Base-by-base conservation (phyloP, 2,797 vertebrate genomes). In the Sebastes iracundus region DNA sequence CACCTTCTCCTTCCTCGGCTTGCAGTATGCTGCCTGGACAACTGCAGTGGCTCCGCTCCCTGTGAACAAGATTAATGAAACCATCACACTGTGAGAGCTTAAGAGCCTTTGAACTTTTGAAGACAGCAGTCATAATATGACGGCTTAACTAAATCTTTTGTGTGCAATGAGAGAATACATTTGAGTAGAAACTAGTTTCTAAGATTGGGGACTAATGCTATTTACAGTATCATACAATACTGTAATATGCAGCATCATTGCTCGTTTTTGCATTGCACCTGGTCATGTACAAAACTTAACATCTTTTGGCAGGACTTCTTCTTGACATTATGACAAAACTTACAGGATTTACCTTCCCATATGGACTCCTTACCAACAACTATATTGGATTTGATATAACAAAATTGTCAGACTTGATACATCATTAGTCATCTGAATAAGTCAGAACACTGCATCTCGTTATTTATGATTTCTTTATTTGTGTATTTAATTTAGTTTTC, bases 41-140 rank as follows among this genome's bases (percentile, higher is more conserved):
- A 99, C 99, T 0, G 99, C 99, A 4, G 98, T 99, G 33, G 99
- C 99, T 92, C 99, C 99, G 0, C 98, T 99, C 75, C 99, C 99
- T 99, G 90, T 0, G 6, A 68, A 35, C 22, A 73, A 71, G 3
- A 64, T 53, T 6, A 62, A 25, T 55, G 49, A 74, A 63, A 65
- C 25, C 13, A 22, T 28, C 23, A 38, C 16, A 71, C 10, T 23
- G 12, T 1, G 3, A 13, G 23, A 53, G 7, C n/a, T 72, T 11
- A 30, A 6, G 3, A 72, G 18, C 33, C 25, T 62, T 12, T 61
- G 13, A 23, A n/a, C 69, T 28, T 71, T 8, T 32, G 4, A 20
- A 25, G 28, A 25, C 66, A 60, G 27, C 6, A 33, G 38, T 20
- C 12, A 66, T 3, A 33, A 25, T 5, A 23, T 63, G 52, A 55